Evolutionary conservation across 2,113 vertebrate genomes (phyloP).

Genomic region (Propithecus coquereli): DNA sequence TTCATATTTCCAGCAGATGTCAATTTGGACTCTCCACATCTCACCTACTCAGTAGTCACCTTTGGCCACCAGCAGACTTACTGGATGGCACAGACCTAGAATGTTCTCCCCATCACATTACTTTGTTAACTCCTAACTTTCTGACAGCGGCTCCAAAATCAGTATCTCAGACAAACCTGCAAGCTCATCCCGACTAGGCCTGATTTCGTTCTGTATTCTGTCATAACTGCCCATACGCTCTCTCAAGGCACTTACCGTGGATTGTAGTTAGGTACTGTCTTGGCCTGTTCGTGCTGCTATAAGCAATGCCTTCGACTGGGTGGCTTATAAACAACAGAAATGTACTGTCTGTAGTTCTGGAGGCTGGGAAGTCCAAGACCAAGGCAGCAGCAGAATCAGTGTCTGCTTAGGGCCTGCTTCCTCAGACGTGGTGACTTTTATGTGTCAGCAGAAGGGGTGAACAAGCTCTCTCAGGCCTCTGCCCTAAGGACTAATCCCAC

Average conservation of each 20-base stretch:
- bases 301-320: not conserved
- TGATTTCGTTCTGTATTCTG: not conserved
- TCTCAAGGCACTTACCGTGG: not conserved
- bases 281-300: not conserved
- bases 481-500: too few relatives aligned
- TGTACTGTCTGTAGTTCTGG: too few relatives aligned
- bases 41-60: not conserved
- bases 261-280: not conserved
- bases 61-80: not conserved
- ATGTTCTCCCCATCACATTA: not conserved
- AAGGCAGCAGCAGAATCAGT: not conserved
- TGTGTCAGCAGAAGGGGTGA: too few relatives aligned
- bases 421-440: not conserved
- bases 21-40: not conserved
- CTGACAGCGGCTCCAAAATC: not conserved
- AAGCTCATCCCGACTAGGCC: too few relatives aligned
- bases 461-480: not conserved
- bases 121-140: not conserved
- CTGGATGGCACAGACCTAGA: not conserved
- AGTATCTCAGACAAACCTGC: not conserved
- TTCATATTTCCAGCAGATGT: not conserved
- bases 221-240: not conserved
- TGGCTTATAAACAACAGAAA: too few relatives aligned
- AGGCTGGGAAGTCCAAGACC: too few relatives aligned
- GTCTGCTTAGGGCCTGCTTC: not conserved